Evolutionary conservation across 2,888 invertebrate species (phyloP), one percentile per base, ranked within the genome.

Genomic region (Conistra vaccinii): DNA sequence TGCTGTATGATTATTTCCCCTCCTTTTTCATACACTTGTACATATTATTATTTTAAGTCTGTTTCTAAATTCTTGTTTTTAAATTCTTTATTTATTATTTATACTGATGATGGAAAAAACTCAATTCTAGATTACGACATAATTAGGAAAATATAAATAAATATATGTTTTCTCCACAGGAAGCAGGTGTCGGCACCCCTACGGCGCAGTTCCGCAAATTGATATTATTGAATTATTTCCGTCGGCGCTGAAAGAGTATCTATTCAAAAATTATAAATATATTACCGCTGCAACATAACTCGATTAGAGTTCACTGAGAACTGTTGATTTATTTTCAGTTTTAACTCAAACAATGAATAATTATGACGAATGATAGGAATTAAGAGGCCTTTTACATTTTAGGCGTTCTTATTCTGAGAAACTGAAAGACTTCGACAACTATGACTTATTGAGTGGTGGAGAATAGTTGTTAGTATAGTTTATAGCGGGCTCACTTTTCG

Each of bases 161-260:
- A 35, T 20, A 51, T 51, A 23, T 10, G 14, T 6, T 60, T 12
- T 23, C 14, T 35, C 17, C 26, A 1, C 45, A 29, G 32, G 20
- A 32, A 32, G 12, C 26, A 26, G 17, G 17, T 26, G 7, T 26
- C 2, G 57, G 2, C 67, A 79, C 35, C 69, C 61, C 57, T 81
- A 26, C 0, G 5, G 6, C 23, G 53, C 26, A 17, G 58, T 35
- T n/a, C 17, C 14, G 26, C 45, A 66, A 69, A 76, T 26, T 61
- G 55, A 65, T 81, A 51, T 74, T 26, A 79, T 81, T 76, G 60
- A 69, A 75, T 76, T 75, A 79, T 61, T 29, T 45, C 57, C 66
- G 14, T 32, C 20, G 45, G 29, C 35, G 51, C 55, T 51, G 42
- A 55, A 69, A 69, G 48, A 61, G 35, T 3, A 23, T 35, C 65